These are phyloP conservation scores for Bhutanitis thaidina DNA, from an alignment of 2,888 invertebrate genomes.

Conservation along the genomic window DNA sequence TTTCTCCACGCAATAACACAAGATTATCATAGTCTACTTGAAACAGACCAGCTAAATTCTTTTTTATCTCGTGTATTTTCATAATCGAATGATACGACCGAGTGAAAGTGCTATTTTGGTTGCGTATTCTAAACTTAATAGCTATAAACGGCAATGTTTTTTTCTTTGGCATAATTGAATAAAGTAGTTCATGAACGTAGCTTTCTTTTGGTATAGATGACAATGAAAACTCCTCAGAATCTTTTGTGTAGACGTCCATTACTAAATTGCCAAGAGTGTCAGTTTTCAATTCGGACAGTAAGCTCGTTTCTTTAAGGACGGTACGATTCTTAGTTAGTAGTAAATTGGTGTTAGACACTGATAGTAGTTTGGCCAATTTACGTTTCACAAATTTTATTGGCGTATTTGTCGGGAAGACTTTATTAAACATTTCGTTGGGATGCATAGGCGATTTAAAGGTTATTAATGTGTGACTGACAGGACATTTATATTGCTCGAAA, in stretches of 20 bases:
- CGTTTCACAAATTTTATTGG: slow-evolving; percentile 64
- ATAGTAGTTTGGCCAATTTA: slow-evolving; percentile 64
- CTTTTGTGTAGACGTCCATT: slow-evolving; percentile 68
- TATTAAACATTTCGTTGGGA: slow-evolving; percentile 58
- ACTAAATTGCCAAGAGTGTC: slow-evolving; percentile 59
- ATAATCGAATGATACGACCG: slow-evolving; percentile 74
- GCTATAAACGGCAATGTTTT: slow-evolving; percentile 66
- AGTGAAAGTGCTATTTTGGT: slow-evolving; percentile 68
- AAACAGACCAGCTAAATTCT: slow-evolving; percentile 80
- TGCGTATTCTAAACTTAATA: slow-evolving; percentile 63
- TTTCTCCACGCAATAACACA: slow-evolving; percentile 67
- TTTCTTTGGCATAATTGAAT: slow-evolving; percentile 60
- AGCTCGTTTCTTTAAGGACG: slow-evolving; percentile 59
- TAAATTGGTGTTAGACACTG: slow-evolving; percentile 57
- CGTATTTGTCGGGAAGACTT: slow-evolving; percentile 68
- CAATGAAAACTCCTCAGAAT: slow-evolving; percentile 60
- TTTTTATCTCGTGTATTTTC: slow-evolving; percentile 80
- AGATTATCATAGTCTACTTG: slow-evolving; percentile 72
- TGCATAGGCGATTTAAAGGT: slow-evolving; percentile 63
- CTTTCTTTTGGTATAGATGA: slow-evolving; percentile 64
- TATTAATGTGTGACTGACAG: slow-evolving; percentile 60
- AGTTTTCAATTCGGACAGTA: slow-evolving; percentile 58
- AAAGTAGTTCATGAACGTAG: slow-evolving; percentile 62
- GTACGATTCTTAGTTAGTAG: slow-evolving; percentile 63
- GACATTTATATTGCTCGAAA: slow-evolving; percentile 55